Base-by-base conservation (phyloP, 2,797 vertebrate species). In the Glossophaga mutica region DNA sequence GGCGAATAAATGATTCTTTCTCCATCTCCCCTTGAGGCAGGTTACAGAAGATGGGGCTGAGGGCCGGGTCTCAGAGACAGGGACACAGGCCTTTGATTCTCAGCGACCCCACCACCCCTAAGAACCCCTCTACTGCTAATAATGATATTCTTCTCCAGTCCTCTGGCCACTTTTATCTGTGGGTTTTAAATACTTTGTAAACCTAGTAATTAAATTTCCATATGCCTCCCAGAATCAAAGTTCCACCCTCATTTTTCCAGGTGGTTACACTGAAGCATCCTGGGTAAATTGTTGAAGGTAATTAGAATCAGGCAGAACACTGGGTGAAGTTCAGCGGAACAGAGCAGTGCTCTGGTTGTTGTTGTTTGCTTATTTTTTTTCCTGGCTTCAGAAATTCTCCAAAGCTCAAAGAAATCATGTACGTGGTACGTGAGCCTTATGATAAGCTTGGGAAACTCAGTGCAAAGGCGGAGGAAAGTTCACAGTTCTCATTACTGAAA, bases 1-100 rank as follows among this genome's bases (percentile, higher is more conserved):
- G 79, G 83, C 94, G 95, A 97, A 94, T 81, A 94, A 84, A 90
- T 78, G 82, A 93, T 81, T 95, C 86, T 95, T 89, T 90, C 74
- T 83, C 73, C 39, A 22, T 42, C 26, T 91, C 32, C 46, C n/a
- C 19, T 85, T 0, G 59, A 68, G n/a, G 48, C 67, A 83, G 83
- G 65, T 59, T 68, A 55, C 46, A 77, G 42, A 95, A 74, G 62
- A 52, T 65, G 68, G 46, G 11, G 70, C 26, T 9, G 32, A 62
- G 14, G 42, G 32, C 71, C 42, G 48, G 44, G 10, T 62, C 59
- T 32, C 2, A 82, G 62, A 84, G 65, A 84, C 76, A 76, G 15
- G 59, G 10, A 85, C 42, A 34, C 0, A 0, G 14, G 50, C 21
- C 67, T 96, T 48, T 81, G 76, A 73, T 62, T 91, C 18, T 77